These are phyloP conservation scores for Acronicta psi DNA, from an alignment of 2,888 invertebrate genomes.

Conservation along the genomic window DNA sequence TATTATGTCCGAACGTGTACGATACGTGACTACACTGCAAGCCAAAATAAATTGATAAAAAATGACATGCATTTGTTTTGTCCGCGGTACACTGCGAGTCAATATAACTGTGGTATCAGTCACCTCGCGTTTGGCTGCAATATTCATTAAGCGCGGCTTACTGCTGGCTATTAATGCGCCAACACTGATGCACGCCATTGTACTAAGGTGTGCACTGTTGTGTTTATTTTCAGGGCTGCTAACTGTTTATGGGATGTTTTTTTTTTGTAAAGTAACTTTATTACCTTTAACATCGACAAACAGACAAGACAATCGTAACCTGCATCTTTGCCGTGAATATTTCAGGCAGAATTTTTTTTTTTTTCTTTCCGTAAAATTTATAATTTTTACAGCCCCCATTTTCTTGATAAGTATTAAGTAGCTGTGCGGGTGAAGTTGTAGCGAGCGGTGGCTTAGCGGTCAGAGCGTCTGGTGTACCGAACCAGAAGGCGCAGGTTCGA, in stretches of 20 bases:
- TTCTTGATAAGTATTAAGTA: too few relatives aligned
- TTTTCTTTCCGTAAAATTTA: too few relatives aligned
- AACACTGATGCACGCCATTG: slow-evolving; percentile 82
- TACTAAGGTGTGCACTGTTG: slow-evolving; percentile 75
- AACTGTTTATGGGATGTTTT: not conserved
- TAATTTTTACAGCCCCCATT: too few relatives aligned
- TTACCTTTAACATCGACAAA: too few relatives aligned
- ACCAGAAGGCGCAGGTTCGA: too few relatives aligned
- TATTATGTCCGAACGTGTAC: not conserved
- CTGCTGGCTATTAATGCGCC: slow-evolving; percentile 81
- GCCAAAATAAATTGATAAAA: slow-evolving; percentile 13
- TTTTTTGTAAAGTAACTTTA: too few relatives aligned
- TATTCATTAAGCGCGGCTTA: slow-evolving; percentile 84
- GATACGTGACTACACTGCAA: slow-evolving; percentile 9
- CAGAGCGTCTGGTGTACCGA: too few relatives aligned
- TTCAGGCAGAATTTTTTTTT: too few relatives aligned
- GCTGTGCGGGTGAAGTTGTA: too few relatives aligned
- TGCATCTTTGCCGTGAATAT: too few relatives aligned
- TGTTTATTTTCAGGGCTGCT: slow-evolving; percentile 75
- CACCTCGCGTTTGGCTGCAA: slow-evolving; percentile 83
- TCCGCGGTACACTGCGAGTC: slow-evolving; percentile 58
- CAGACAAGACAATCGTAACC: too few relatives aligned
- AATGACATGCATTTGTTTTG: slow-evolving; percentile 41
- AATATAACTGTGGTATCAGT: slow-evolving; percentile 76
- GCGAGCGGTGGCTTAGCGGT: too few relatives aligned